Evolutionary conservation across 2,113 vertebrate genomes (phyloP).

Genomic region (Pterocles gutturalis): DNA sequence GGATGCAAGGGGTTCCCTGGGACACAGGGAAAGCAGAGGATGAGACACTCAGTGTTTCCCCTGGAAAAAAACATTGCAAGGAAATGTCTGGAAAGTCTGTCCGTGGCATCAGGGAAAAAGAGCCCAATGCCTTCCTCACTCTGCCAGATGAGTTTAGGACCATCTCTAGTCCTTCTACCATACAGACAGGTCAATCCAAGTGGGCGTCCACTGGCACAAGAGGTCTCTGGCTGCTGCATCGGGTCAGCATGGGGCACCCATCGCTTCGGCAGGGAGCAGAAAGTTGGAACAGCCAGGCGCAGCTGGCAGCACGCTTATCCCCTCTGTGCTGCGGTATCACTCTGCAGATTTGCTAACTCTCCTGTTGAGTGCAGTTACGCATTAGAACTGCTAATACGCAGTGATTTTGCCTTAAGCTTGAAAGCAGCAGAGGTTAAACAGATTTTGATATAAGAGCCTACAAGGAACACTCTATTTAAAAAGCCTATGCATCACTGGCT

Average conservation of each 20-base stretch:
- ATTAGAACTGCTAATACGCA: slow-evolving; percentile 62
- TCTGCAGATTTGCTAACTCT: slow-evolving; percentile 53
- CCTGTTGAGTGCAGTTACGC: slow-evolving; percentile 47
- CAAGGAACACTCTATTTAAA: slow-evolving; percentile 75
- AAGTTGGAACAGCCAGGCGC: neutral
- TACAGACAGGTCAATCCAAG: neutral
- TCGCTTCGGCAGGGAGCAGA: rapidly evolving
- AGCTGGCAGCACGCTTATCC: slow-evolving; percentile 29
- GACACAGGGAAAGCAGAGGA: neutral
- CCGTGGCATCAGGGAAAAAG: neutral
- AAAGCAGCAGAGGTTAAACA: slow-evolving; percentile 76
- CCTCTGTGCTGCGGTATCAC: neutral
- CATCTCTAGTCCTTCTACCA: neutral
- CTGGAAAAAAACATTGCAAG: neutral
- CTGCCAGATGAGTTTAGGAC: neutral
- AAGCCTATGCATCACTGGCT: slow-evolving; percentile 73
- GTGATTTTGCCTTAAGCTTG: slow-evolving; percentile 66
- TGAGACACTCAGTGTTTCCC: neutral
- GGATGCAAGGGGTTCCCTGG: neutral
- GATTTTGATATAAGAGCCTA: slow-evolving; percentile 77
- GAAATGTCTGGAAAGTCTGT: neutral
- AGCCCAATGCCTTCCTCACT: neutral
- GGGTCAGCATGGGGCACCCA: neutral
- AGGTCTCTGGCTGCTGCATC: neutral
- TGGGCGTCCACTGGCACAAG: rapidly evolving